These are phyloP conservation scores for Ageneiosus marmoratus DNA, from an alignment of 2,113 vertebrate species.

Conservation along the genomic window DNA sequence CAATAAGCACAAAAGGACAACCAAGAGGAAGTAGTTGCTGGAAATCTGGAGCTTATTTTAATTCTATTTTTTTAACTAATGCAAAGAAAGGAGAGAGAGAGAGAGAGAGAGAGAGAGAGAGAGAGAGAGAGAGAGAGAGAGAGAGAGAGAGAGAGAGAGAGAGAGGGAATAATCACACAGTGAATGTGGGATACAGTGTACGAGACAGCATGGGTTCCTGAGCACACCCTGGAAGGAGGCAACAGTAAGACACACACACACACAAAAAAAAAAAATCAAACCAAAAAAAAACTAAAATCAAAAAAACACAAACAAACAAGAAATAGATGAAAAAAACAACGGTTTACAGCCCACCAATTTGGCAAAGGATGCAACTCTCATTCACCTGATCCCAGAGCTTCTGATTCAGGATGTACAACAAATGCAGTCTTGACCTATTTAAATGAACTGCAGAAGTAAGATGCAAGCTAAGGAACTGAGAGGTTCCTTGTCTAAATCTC, in stretches of 20 bases:
- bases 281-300: constrained; percentile 53
- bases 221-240: constrained; percentile 82
- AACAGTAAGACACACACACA: constrained; percentile 69
- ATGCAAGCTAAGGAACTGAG: not conserved
- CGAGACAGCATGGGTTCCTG: constrained; percentile 80
- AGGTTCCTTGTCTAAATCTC: not conserved
- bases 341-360: constrained; percentile 66
- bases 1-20: constrained; percentile 61
- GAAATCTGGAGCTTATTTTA: constrained; percentile 45
- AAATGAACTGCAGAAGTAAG: not conserved
- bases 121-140: constrained; percentile 29
- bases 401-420: not conserved
- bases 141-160: constrained; percentile 55
- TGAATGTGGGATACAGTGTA: constrained; percentile 66
- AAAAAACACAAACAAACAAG: constrained; percentile 57
- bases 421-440: not conserved
- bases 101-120: constrained; percentile 27
- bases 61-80: constrained; percentile 18
- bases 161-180: constrained; percentile 62
- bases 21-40: constrained; percentile 43
- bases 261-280: constrained; percentile 48
- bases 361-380: constrained; percentile 78
- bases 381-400: constrained; percentile 48
- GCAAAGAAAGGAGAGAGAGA: constrained; percentile 47
- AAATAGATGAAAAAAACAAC: constrained; percentile 56